phyloP scores from a whole-genome alignment of 1,140 invertebrate genomes.

The Batillaria attramentaria region DNA sequence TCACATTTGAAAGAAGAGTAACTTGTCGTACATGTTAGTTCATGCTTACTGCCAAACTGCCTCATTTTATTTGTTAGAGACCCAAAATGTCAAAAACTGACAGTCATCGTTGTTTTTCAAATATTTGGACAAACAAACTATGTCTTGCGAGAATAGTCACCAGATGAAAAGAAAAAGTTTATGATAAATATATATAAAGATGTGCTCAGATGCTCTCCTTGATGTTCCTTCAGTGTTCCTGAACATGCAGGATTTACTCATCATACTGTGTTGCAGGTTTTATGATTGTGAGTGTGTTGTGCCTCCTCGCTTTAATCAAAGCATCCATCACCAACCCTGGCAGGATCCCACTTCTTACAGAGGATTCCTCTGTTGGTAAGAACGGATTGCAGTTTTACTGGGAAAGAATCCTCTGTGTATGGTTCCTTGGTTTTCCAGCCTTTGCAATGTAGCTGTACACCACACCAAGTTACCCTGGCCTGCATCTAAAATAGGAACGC shows the following conservation, averaged over 20 bases:
- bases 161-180: not conserved
- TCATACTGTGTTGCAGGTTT: conserved; percentile 19
- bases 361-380: conserved; percentile 29
- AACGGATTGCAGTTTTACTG: too few relatives aligned
- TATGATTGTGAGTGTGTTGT: conserved; percentile 34
- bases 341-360: conserved; percentile 49
- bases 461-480: too few relatives aligned
- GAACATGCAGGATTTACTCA: not conserved
- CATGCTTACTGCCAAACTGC: not conserved
- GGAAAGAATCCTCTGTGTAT: too few relatives aligned
- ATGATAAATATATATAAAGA: not conserved
- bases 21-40: not conserved
- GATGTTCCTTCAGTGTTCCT: not conserved
- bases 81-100: not conserved
- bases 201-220: not conserved
- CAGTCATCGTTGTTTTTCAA: not conserved
- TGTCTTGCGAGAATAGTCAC: not conserved
- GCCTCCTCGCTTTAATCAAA: conserved; percentile 57
- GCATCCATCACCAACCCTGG: conserved; percentile 62
- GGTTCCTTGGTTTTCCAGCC: too few relatives aligned
- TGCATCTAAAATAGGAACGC: too few relatives aligned
- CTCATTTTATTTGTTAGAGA: not conserved
- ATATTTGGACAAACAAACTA: too few relatives aligned
- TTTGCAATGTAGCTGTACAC: too few relatives aligned
- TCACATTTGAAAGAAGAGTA: not conserved